Base-by-base conservation (phyloP, 2,888 invertebrate genomes). In the Thalpophila matura region DNA sequence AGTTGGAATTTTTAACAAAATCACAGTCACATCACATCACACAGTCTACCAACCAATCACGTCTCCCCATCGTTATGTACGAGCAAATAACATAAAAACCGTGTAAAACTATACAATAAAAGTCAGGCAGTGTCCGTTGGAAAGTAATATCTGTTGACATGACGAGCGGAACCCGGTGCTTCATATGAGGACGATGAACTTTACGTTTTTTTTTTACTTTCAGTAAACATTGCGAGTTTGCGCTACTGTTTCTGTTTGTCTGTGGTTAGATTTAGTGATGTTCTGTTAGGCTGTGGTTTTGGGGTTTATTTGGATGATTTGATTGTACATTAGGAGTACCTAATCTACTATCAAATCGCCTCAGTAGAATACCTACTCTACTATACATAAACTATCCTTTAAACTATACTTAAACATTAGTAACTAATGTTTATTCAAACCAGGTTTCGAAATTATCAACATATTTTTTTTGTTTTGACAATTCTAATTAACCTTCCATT, bases 141-240 rank as follows among this genome's bases (percentile, higher is more conserved):
- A 80, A 80, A 80, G 74, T 80, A 79, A 80, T 81, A 77, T 78
- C 74, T 86, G 83, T 85, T 82, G 82, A 86, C 80, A 80, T 47
- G 55, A 72, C 81, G 82, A 84, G 86, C 81, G 77, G 73, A 75
- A 77, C 79, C 85, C 73, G 77, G 74, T 81, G 83, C 74, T 62
- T 73, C 66, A 66, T 81, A 81, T 71, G 22, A 73, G 85, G 80
- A 47, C 81, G 63, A 67, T 83, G 81, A 85, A 87, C 86, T 64
- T 66, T 63, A 20, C 27, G 40, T 65, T 74, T 79, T 83, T 65
- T 74, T 79, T 83, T 79, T 76, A 55, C 57, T 65, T 63, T 67
- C 47, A 67, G 67, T 75, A 64, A 71, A 71, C 37, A 71, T 43
- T 18, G 4, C 10, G 12, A 43, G 51, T 69, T 27, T 56, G 29